Evolutionary conservation across 2,888 invertebrate species (phyloP).

Genomic region (Calliopum simillimum): DNA sequence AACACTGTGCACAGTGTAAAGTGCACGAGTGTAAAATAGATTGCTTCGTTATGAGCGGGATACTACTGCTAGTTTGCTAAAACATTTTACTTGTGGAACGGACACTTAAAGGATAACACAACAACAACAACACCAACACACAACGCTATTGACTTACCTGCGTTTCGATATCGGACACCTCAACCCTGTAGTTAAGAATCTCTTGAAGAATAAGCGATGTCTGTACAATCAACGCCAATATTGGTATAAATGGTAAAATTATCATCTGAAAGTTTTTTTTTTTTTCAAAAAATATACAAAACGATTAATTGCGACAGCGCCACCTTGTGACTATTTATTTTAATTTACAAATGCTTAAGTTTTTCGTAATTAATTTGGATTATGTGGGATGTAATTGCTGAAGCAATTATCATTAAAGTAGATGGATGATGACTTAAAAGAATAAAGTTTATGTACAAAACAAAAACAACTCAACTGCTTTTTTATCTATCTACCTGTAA

Average conservation of each 20-base stretch:
- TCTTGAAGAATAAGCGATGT: conserved; percentile 82
- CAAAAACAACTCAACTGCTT: conserved; percentile 43
- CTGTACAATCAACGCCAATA: conserved; percentile 85
- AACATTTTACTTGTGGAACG: neutral
- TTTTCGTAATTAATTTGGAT: conserved; percentile 24
- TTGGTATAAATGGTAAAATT: conserved; percentile 86
- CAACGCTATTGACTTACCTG: conserved; percentile 72
- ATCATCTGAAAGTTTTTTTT: conserved; percentile 70
- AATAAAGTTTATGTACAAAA: too few relatives aligned
- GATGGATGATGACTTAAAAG: conserved; percentile 4
- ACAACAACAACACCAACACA: too few relatives aligned
- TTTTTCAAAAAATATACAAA: conserved; percentile 38
- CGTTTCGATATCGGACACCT: conserved; percentile 85
- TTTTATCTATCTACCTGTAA: conserved; percentile 69
- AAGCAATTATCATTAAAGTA: neutral
- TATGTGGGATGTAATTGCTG: neutral
- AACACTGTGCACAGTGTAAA: conserved; percentile 24
- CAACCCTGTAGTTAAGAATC: conserved; percentile 81
- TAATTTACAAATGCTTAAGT: conserved; percentile 26
- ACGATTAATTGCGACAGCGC: neutral
- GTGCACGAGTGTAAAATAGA: conserved; percentile 5
- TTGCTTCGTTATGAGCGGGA: neutral
- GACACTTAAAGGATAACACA: neutral
- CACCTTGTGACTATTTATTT: conserved; percentile 36
- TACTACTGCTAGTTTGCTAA: neutral